Percentiles rank a stretch among this genome's conserved stretches.
phyloP scores from a whole-genome alignment of 2,797 vertebrate genomes.

The Micropoecilia bifurca region DNA sequence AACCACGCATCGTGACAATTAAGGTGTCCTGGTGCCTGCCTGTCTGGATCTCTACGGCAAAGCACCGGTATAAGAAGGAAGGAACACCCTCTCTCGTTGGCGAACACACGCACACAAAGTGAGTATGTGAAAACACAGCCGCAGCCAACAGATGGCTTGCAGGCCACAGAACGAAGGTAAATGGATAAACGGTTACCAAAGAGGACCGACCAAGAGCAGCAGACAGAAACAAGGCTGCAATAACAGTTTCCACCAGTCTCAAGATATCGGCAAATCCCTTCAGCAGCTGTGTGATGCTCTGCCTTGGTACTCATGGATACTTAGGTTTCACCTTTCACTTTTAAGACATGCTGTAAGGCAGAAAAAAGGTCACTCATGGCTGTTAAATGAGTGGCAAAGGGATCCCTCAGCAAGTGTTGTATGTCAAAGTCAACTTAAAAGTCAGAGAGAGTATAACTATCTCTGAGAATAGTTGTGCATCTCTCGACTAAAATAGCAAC shows the following conservation, averaged over 20 bases:
- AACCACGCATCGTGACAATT: too few relatives aligned
- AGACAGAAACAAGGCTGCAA: not conserved
- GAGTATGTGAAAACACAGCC: slow-evolving; percentile 5
- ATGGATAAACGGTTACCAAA: slow-evolving; percentile 45
- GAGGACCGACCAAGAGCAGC: slow-evolving; percentile 21
- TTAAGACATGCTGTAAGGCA: not conserved
- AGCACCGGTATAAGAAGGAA: not conserved
- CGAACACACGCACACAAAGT: not conserved
- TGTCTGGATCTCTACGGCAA: slow-evolving; percentile 9
- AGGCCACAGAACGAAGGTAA: slow-evolving; percentile 42
- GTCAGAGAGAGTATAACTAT: not conserved
- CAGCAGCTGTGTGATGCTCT: slow-evolving; percentile 16
- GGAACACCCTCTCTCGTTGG: not conserved
- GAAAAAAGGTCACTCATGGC: not conserved
- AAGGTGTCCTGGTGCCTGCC: slow-evolving; percentile 10
- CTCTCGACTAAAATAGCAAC: not conserved
- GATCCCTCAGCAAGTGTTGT: not conserved
- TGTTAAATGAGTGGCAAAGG: not conserved
- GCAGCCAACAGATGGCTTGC: slow-evolving; percentile 48
- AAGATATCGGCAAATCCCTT: slow-evolving; percentile 9
- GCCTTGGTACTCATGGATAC: not conserved
- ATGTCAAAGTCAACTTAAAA: not conserved
- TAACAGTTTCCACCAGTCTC: not conserved
- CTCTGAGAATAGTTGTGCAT: not conserved
- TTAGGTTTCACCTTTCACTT: not conserved